phyloP scores from a whole-genome alignment of 1,140 invertebrate genomes.

The Ridgeia piscesae region DNA sequence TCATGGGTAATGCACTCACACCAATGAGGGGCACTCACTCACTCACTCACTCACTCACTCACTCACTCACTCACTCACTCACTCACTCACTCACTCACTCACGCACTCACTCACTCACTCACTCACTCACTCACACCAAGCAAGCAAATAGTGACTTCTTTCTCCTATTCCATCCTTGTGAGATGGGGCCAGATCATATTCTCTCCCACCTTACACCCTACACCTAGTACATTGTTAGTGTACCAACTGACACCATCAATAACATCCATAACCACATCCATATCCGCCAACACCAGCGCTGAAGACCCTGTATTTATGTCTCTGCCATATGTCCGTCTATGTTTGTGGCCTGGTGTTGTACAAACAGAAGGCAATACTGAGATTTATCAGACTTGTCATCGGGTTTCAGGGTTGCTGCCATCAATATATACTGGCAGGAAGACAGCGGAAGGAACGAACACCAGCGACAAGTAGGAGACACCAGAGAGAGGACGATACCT shows the following conservation, averaged over 20 bases:
- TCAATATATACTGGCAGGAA: background rate
- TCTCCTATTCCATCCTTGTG: background rate
- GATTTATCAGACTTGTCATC: background rate
- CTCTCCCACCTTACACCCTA: background rate
- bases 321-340: background rate
- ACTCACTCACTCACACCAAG: background rate
- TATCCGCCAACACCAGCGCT: background rate
- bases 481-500: background rate
- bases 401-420: background rate
- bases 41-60: too few species aligned
- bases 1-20: too few species aligned
- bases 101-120: too few species aligned
- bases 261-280: background rate
- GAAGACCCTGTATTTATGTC: background rate
- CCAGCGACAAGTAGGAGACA: background rate
- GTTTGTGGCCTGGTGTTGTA: background rate
- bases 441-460: background rate
- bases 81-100: too few species aligned
- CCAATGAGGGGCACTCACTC: too few species aligned
- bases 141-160: background rate
- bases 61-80: too few species aligned
- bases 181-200: background rate
- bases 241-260: background rate
- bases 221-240: too few species aligned
- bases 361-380: background rate